Base-by-base conservation (phyloP, 2,113 vertebrate genomes). In the Neomonachus schauinslandi region DNA sequence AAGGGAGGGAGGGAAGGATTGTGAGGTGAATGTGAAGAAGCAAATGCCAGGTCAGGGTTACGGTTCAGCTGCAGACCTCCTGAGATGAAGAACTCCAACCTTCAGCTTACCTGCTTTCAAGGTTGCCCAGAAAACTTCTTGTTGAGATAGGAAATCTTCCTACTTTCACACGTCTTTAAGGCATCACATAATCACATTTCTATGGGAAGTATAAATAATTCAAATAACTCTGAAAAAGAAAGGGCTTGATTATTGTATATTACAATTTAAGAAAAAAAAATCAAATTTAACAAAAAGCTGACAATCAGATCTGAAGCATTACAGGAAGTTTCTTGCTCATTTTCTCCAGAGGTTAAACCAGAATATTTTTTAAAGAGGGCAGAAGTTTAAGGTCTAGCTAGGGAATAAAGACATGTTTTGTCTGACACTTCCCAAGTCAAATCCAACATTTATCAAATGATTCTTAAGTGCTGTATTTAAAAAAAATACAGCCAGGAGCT, bases 351-450 rank as follows among this genome's bases (percentile, higher is more conserved):
- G 98, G 94, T 98, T 95, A 95, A 95, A 71, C 42, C n/a, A 92
- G 81, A 80, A 69, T 72, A 82, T 49, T 89, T 97, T 94, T 93
- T 92, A 76, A 61, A 94, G 94, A 98, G 98, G 98, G 98, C 96
- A 98, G 94, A 97, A 98, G 97, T 98, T 98, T 96, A 98, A 98
- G 96, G 92, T 95, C 88, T 97, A 90, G 89, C 96, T 97, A 96
- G 97, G 98, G 97, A 98, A 98, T 98, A 97, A 93, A 98, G 96
- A 96, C 96, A 95, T 95, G 96, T 97, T 98, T 95, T 96, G 95
- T 97, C 95, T 98, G 97, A 98, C 97, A 98, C 88, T 91, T 97
- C 22, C 94, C 85, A 96, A 95, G 94, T 98, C 97, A 98, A 96
- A 97, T 91, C 63, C 74, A 97, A 93, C 95, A 97, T 94, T 95